Conservation (phyloP, 2,888 invertebrate species). For the Aleiodes leptofemur region DNA sequence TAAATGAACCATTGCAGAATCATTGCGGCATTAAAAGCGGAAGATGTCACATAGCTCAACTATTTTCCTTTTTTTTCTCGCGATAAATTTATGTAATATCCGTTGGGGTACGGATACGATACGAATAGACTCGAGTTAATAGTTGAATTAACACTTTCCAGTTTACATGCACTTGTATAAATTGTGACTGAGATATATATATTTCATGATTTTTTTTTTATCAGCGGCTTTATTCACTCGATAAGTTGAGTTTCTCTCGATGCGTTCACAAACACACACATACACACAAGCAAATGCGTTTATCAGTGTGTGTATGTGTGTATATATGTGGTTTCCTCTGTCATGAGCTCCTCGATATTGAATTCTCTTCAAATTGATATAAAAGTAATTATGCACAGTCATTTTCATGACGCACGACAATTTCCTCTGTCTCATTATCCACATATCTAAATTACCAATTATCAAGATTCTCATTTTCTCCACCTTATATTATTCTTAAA, state of each 20-base stretch:
- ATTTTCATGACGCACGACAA: background rate
- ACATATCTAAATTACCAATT: background rate
- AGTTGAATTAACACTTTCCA: background rate
- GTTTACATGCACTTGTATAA: background rate
- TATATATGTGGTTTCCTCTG: too few relatives aligned
- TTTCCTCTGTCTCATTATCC: background rate
- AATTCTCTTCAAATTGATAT: background rate
- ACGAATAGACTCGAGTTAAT: background rate
- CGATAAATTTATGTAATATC: slow-evolving; percentile 38
- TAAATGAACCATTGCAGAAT: slow-evolving; percentile 1
- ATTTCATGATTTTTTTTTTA: too few relatives aligned
- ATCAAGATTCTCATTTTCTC: background rate
- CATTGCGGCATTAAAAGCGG: slow-evolving; percentile 5
- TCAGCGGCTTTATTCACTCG: too few relatives aligned
- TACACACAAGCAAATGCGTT: background rate
- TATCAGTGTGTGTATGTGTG: background rate
- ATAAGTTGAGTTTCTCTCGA: background rate
- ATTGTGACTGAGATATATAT: too few relatives aligned
- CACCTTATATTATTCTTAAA: background rate
- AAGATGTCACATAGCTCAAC: background rate
- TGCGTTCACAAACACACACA: background rate
- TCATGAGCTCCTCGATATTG: background rate
- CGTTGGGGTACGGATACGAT: slow-evolving; percentile 16
- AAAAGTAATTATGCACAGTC: background rate
- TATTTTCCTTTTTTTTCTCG: slow-evolving; percentile 23